Evolutionary conservation across 2,888 invertebrate genomes (phyloP).

Genomic region (Lissocephala sabroskyi): DNA sequence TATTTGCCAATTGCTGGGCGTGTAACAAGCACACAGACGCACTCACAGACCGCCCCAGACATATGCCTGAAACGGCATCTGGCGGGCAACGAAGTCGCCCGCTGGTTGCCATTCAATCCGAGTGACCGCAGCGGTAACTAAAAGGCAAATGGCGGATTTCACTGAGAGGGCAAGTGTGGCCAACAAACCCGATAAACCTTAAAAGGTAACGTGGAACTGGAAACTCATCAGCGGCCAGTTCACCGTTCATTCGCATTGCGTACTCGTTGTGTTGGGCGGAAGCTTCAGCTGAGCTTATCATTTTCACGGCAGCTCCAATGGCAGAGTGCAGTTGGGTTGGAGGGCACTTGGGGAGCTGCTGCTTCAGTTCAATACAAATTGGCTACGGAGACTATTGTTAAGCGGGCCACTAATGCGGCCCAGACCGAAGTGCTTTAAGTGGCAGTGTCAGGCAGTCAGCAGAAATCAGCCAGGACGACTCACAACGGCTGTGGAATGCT

Average conservation of each 20-base stretch:
- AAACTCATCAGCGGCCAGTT: background rate
- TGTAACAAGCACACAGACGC: slow-evolving; percentile 21
- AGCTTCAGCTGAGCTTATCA: too few relatives aligned
- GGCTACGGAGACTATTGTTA: slow-evolving; percentile 50
- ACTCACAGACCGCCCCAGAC: slow-evolving; percentile 5
- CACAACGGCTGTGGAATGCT: too few relatives aligned
- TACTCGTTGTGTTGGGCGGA: background rate
- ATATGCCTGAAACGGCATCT: background rate
- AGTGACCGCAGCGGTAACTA: slow-evolving; percentile 24
- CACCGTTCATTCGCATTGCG: slow-evolving; percentile 72
- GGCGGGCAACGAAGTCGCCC: slow-evolving; percentile 38
- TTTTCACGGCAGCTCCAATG: too few relatives aligned
- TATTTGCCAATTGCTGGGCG: slow-evolving; percentile 47
- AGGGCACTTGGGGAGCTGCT: slow-evolving; percentile 2
- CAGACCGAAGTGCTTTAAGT: slow-evolving; percentile 37
- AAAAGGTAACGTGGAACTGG: background rate
- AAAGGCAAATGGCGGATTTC: slow-evolving; percentile 16
- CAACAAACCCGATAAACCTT: background rate
- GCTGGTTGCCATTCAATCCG: too few relatives aligned
- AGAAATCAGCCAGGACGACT: too few relatives aligned
- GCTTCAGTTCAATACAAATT: slow-evolving; percentile 48
- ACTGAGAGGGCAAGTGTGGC: slow-evolving; percentile 1
- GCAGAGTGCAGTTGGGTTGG: background rate
- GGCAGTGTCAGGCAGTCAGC: slow-evolving; percentile 15
- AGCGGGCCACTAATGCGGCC: slow-evolving; percentile 47